Evolutionary conservation across 2,113 vertebrate species (phyloP), one percentile per base, ranked within the genome.

Genomic region (Macroglossus sobrinus): DNA sequence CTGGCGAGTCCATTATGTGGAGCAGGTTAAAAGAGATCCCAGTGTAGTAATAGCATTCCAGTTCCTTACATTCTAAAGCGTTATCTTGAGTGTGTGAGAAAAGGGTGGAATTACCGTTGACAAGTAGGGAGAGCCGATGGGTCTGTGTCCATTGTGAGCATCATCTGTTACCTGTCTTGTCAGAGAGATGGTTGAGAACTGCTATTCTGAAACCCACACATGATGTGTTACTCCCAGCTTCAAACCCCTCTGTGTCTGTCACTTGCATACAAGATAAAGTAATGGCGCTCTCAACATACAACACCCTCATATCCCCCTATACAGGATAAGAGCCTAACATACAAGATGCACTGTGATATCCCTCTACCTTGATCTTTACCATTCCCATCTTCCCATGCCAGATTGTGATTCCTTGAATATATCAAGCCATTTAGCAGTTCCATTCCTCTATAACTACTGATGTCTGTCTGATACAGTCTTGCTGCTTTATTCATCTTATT

Each of bases 231-330:
- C 50, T 15, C 53, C 55, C 50, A 21, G 64, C 53, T 53, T 81
- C 35, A 63, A 16, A 43, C 28, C n/a, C 45, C 40, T 89, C 66
- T 4, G 3, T 35, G 28, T 40, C 66, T 64, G 30, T 38, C 2
- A 0, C 15, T 28, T 55, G 45, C 66, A 9, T 28, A 14, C 18
- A 30, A 57, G 59, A 6, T 55, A 40, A 28, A 26, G 57, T 64
- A 43, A 53, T 15, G 45, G 76, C 8, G 0, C 45, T 84, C 35
- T 64, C 35, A 30, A 66, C 13, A 28, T 71, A 45, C 4, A 14
- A 93, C 75, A 15, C 43, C 15, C 64, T 11, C 35, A 16, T 50
- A 14, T 3, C 18, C 0, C 22, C 57, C 12, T 0, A 0, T 21
- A 55, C 22, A 28, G 75, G 74, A 28, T 55, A 5, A 72, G 45